A percentile compares a stretch with the other conserved stretches of the same genome.
Conservation (phyloP, 1,140 invertebrate species). For the Chymomyza costata region DNA sequence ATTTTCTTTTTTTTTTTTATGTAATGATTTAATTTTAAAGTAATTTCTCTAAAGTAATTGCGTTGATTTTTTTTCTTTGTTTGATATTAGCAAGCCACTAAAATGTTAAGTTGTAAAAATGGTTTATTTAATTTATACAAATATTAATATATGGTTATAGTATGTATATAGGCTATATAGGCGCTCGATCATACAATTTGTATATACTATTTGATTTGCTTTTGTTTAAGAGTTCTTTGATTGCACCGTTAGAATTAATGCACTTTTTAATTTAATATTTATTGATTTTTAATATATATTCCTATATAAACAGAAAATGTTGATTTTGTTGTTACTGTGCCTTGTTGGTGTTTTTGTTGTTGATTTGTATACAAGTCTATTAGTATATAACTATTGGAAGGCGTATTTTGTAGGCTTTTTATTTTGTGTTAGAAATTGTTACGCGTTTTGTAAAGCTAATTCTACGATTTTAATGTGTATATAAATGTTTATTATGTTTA, state of each 20-base stretch:
- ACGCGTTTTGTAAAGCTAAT: slow-evolving; percentile 55
- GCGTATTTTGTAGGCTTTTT: slow-evolving; percentile 59
- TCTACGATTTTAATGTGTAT: slow-evolving; percentile 32
- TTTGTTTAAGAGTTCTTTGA: slow-evolving; percentile 47
- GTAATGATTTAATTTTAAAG: slow-evolving; percentile 43
- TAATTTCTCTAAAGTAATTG: slow-evolving; percentile 67
- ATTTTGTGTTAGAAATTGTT: slow-evolving; percentile 41
- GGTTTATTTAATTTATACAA: slow-evolving; percentile 12
- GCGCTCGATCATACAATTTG: too few relatives aligned
- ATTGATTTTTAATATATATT: slow-evolving; percentile 10
- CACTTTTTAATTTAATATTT: slow-evolving; percentile 40
- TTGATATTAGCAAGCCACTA: slow-evolving; percentile 37
- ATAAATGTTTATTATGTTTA: slow-evolving; percentile 25
- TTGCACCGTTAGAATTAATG: slow-evolving; percentile 62
- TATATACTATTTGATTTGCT: slow-evolving; percentile 22
- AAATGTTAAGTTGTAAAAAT: too few relatives aligned
- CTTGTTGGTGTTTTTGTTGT: slow-evolving; percentile 27
- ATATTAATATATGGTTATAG: slow-evolving; percentile 32
- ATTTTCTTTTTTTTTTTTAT: slow-evolving; percentile 8
- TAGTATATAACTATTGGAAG: slow-evolving; percentile 63
- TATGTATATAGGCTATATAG: slow-evolving; percentile 27
- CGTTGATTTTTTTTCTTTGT: slow-evolving; percentile 37
- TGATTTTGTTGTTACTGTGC: slow-evolving; percentile 2
- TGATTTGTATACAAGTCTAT: slow-evolving; percentile 30
- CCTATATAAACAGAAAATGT: neutral